Evolutionary conservation across 2,888 invertebrate species (phyloP).

Genomic region (Aproaerema taeniolella): DNA sequence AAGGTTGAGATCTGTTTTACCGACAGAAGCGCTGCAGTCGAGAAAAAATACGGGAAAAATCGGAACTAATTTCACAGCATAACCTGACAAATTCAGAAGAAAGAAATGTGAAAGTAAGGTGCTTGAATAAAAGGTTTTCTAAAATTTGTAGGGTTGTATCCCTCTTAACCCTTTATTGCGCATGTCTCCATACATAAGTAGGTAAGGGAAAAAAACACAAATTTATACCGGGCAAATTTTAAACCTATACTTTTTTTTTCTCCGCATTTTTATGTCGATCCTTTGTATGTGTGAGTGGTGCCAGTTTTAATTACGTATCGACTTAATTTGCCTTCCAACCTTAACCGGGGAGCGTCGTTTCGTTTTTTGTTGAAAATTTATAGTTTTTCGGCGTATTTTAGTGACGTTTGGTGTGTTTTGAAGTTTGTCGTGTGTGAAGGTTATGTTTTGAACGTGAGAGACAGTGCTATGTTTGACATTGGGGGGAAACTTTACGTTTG

Average conservation of each 20-base stretch:
- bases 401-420: neutral
- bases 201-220: slow-evolving; percentile 74
- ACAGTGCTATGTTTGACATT: no score
- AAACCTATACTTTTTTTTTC: slow-evolving; percentile 77
- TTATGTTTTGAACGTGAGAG: slow-evolving; percentile 54
- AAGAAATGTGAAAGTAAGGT: no score
- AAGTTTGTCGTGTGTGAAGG: slow-evolving; percentile 24
- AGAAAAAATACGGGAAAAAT: slow-evolving; percentile 33
- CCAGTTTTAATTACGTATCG: slow-evolving; percentile 77
- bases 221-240: slow-evolving; percentile 78
- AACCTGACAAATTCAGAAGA: slow-evolving; percentile 27
- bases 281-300: slow-evolving; percentile 72
- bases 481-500: no score
- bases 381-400: slow-evolving; percentile 20
- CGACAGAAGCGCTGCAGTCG: slow-evolving; percentile 20
- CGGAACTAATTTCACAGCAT: slow-evolving; percentile 41
- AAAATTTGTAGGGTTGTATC: slow-evolving; percentile 26
- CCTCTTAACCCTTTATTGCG: slow-evolving; percentile 72
- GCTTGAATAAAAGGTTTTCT: no score
- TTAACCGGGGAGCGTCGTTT: slow-evolving; percentile 13
- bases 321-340: slow-evolving; percentile 70
- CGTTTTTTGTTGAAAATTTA: slow-evolving; percentile 22
- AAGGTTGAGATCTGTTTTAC: slow-evolving; percentile 22
- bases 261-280: slow-evolving; percentile 73
- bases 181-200: slow-evolving; percentile 73